These are phyloP conservation scores for Habrosyne pyritoides DNA, from an alignment of 2,888 invertebrate genomes.

Conservation along the genomic window DNA sequence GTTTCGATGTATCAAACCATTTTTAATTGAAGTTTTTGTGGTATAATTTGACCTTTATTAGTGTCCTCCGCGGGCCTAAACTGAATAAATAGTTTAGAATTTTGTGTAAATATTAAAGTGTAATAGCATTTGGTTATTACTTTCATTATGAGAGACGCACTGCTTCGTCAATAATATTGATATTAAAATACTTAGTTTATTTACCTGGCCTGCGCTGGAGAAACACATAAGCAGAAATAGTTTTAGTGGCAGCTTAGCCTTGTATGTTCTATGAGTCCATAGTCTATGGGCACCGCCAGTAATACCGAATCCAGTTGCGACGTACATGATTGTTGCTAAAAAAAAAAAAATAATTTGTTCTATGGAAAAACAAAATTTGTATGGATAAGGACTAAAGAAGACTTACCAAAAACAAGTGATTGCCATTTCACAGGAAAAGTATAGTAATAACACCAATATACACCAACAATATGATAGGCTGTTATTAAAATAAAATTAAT, in stretches of 20 bases:
- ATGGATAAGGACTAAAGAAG: neutral
- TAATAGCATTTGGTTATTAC: too few relatives aligned
- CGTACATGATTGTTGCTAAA: conserved; percentile 83
- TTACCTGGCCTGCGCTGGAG: conserved; percentile 87
- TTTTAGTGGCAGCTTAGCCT: conserved; percentile 85
- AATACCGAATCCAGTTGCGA: conserved; percentile 86
- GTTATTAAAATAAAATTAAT: conserved; percentile 58
- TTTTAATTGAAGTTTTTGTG: too few relatives aligned
- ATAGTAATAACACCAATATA: conserved; percentile 70
- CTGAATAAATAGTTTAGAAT: too few relatives aligned
- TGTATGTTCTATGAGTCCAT: conserved; percentile 88
- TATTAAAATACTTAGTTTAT: conserved; percentile 14
- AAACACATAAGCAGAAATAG: conserved; percentile 85
- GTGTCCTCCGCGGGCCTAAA: too few relatives aligned
- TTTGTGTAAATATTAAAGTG: too few relatives aligned
- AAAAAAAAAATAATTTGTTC: conserved; percentile 33
- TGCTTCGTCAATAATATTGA: neutral
- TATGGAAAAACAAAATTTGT: neutral
- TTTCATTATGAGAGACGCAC: too few relatives aligned
- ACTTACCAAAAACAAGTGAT: conserved; percentile 69
- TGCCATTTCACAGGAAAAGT: conserved; percentile 74
- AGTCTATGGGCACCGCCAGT: conserved; percentile 89
- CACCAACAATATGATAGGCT: conserved; percentile 64
- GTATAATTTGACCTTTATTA: too few relatives aligned
- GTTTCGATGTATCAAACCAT: too few relatives aligned